Base-by-base conservation (phyloP, 2,888 invertebrate genomes). In the Axea sp. region DNA sequence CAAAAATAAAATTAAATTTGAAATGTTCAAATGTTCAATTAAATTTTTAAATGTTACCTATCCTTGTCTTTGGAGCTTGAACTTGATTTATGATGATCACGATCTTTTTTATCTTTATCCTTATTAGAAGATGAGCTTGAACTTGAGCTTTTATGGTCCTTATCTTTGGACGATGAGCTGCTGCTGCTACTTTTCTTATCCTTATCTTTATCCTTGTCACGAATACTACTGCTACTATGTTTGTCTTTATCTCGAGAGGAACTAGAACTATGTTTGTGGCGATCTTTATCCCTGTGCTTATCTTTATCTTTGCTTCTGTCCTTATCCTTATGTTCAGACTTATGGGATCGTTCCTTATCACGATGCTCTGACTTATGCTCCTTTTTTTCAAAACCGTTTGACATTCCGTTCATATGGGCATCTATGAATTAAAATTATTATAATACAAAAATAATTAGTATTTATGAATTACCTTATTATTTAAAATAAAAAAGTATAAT, bases 391-490 rank as follows among this genome's bases (percentile, higher is more conserved):
- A 93, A 94, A 55, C 95, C 95, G 89, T 95, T 94, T 83, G 93
- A 93, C 84, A 94, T 89, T 68, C 95, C 95, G 89, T 95, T 95
- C 89, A 94, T 90, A 89, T 92, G 92, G 87, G 86, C 82, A 83
- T 88, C 88, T 84, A 68, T 8, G 19, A 19, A 19, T 19, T 19
- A 19, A 3, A 19, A 3, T 19, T 19, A 19, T 19, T 19, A 49
- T n/a, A n/a, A n/a, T n/a, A n/a, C n/a, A n/a, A n/a, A n/a, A n/a
- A n/a, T n/a, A n/a, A n/a, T n/a, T n/a, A n/a, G n/a, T n/a, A n/a
- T n/a, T n/a, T n/a, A n/a, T n/a, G n/a, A n/a, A n/a, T n/a, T n/a
- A n/a, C n/a, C n/a, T n/a, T n/a, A n/a, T n/a, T n/a, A n/a, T n/a
- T n/a, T n/a, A n/a, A n/a, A n/a, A n/a, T n/a, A n/a, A n/a, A n/a